Conservation (phyloP, 2,888 invertebrate species). For the Tiliacea aurago region DNA sequence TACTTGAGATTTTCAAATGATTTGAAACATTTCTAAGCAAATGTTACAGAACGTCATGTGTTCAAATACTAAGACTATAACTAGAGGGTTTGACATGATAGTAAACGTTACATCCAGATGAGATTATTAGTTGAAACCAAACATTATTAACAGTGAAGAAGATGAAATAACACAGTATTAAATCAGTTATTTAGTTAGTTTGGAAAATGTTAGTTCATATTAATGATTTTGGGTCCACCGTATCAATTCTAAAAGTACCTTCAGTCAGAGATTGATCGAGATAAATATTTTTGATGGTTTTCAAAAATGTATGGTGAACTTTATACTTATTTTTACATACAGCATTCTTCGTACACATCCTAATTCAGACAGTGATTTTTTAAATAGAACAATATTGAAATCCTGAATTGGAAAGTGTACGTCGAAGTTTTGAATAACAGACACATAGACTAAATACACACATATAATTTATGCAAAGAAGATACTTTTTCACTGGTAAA, state of each 20-base stretch:
- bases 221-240: slow-evolving; percentile 11
- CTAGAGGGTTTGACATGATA: slow-evolving; percentile 18
- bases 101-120: slow-evolving; percentile 69
- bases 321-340: slow-evolving; percentile 5
- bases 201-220: slow-evolving; percentile 8
- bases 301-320: slow-evolving; percentile 20
- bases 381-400: not conserved
- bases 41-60: not conserved
- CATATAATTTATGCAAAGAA: slow-evolving; percentile 48
- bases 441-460: slow-evolving; percentile 58
- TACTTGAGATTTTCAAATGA: not conserved
- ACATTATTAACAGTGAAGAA: slow-evolving; percentile 63
- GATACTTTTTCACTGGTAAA: slow-evolving; percentile 16
- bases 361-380: not conserved
- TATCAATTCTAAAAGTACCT: slow-evolving; percentile 20
- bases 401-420: slow-evolving; percentile 26
- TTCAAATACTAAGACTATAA: slow-evolving; percentile 35
- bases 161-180: slow-evolving; percentile 57
- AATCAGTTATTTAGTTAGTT: slow-evolving; percentile 44
- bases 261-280: not conserved
- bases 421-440: slow-evolving; percentile 7
- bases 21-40: not conserved
- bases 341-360: slow-evolving; percentile 1
- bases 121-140: slow-evolving; percentile 58
- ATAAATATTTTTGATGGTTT: not conserved